These are phyloP conservation scores for Lipophrys pholis DNA, from an alignment of 2,113 vertebrate genomes.

Conservation along the genomic window DNA sequence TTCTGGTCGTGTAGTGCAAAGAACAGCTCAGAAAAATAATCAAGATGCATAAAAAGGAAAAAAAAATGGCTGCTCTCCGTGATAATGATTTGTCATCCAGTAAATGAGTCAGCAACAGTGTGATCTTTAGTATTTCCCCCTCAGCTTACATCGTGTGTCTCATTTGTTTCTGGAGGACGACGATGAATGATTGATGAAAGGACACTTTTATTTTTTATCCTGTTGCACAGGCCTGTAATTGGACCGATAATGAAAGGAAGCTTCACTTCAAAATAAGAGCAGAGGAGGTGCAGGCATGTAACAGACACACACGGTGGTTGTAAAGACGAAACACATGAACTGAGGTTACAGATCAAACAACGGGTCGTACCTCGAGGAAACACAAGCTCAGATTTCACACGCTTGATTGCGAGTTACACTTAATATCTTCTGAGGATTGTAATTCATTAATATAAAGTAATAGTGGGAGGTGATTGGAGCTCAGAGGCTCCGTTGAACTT, in stretches of 20 bases:
- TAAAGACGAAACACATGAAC: neutral
- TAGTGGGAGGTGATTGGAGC: too few relatives aligned
- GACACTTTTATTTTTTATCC: neutral
- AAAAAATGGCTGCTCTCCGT: too few relatives aligned
- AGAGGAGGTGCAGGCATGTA: neutral
- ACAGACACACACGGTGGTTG: neutral
- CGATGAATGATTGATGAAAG: neutral
- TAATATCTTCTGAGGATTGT: neutral
- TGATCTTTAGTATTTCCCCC: too few relatives aligned
- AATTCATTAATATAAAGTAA: neutral
- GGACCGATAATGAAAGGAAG: neutral
- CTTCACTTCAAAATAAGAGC: neutral
- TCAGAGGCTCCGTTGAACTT: too few relatives aligned
- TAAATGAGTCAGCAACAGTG: too few relatives aligned
- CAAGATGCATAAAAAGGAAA: too few relatives aligned
- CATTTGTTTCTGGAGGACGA: neutral
- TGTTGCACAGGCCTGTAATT: neutral
- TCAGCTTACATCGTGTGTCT: neutral
- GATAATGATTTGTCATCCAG: too few relatives aligned
- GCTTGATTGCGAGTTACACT: neutral
- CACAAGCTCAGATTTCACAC: neutral
- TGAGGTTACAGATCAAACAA: neutral
- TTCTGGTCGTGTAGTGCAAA: too few relatives aligned
- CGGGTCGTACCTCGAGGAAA: neutral
- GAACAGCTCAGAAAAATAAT: too few relatives aligned